Evolutionary conservation across 2,797 vertebrate species (phyloP).

Genomic region (Acrossocheilus fasciatus): DNA sequence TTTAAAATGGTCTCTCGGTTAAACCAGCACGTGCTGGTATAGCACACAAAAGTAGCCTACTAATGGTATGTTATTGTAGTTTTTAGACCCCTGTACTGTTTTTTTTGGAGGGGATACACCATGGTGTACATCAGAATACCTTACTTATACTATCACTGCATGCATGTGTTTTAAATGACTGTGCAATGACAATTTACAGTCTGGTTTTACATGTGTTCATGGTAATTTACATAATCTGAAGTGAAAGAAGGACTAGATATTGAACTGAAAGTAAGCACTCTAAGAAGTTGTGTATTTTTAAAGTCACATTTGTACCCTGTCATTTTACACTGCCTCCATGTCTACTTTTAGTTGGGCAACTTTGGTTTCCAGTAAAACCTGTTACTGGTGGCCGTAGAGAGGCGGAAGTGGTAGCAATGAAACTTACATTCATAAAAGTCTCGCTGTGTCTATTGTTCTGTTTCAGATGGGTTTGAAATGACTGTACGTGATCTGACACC

Average conservation of each 20-base stretch:
- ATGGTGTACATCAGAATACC: not conserved
- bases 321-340: constrained; percentile 37
- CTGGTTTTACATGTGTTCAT: not conserved
- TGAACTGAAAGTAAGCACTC: constrained; percentile 8
- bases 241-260: not conserved
- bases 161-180: not conserved
- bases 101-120: not conserved
- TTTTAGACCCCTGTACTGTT: not conserved
- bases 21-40: not conserved
- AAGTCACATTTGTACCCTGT: not conserved
- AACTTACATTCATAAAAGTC: constrained; percentile 68
- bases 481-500: constrained; percentile 30
- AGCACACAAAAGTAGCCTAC: too few relatives aligned
- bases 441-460: constrained; percentile 34
- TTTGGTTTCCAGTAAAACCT: constrained; percentile 81
- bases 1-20: not conserved
- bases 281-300: not conserved
- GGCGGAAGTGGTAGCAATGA: constrained; percentile 81
- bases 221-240: not conserved
- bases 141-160: not conserved
- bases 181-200: not conserved
- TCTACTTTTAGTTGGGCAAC: constrained; percentile 73
- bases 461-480: constrained; percentile 44
- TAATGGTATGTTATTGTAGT: not conserved
- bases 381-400: constrained; percentile 69